These are phyloP conservation scores for Phallusia fumigata DNA, from an alignment of 23 tunicate genomes.

Conservation along the genomic window DNA sequence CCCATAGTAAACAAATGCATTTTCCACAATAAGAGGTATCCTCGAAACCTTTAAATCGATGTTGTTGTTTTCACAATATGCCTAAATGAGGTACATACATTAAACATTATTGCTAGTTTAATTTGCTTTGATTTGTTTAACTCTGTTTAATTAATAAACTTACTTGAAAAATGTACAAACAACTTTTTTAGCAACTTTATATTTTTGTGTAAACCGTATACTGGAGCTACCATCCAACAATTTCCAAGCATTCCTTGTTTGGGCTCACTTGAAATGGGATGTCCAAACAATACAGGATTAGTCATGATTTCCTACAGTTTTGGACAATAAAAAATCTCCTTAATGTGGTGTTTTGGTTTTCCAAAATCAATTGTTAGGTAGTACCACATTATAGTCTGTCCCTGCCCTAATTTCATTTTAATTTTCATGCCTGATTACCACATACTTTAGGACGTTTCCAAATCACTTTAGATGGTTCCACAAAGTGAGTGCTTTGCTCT, in stretches of 20 bases:
- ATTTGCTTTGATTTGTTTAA: too few relatives aligned
- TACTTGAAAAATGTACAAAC: background rate
- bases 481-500: background rate
- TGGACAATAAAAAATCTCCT: too few relatives aligned
- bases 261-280: background rate
- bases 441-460: background rate
- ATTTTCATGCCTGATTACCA: background rate
- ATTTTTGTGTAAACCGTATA: background rate
- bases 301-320: background rate
- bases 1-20: background rate
- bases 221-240: conserved; percentile 1
- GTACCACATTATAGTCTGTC: too few relatives aligned
- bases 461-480: background rate
- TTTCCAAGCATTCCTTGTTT: conserved; percentile 1
- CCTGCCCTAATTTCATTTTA: too few relatives aligned
- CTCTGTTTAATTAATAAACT: too few relatives aligned
- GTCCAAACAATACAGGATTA: background rate
- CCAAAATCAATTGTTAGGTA: too few relatives aligned
- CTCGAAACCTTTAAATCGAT: background rate
- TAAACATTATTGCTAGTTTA: too few relatives aligned
- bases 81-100: too few relatives aligned
- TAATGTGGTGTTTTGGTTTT: too few relatives aligned
- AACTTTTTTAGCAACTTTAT: background rate
- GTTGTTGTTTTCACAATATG: background rate
- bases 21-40: background rate